Base-by-base conservation (phyloP, 1,140 invertebrate species). In the silkworm (Bombyx mori) region DNA sequence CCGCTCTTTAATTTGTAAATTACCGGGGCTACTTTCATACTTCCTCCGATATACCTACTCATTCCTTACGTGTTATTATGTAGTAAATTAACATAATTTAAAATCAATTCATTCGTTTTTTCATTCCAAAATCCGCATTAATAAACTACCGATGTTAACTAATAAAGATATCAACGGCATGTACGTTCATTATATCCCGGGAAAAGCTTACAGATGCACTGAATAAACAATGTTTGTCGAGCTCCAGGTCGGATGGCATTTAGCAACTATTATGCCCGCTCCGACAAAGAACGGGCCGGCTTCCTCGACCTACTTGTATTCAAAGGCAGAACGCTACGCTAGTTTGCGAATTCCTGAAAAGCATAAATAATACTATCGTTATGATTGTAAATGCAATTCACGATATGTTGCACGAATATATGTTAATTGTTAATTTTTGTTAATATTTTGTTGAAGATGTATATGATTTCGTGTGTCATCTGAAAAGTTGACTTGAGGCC, bases 301-400 rank as follows among this genome's bases (percentile, higher is more conserved):
- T 61, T 49, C 44, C 54, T 42, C 60, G 60, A 61, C 60, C 60
- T 52, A 61, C 35, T 54, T 61, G 52, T 57, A 57, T 49, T 54
- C 42, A 54, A 43, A 51, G 22, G 45, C 54, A 54, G 54, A 57
- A 61, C 54, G 60, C 26, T 56, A 48, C 60, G 45, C 45, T 45
- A 54, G 43, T 45, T 45, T 42, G 55, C 49, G 55, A 52, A 61
- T 57, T 53, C 12, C 44, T 46, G 60, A 57, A 44, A 52, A 26
- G 50, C 48, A 45, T 51, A 26, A 10, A 52, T 56, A 61, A 44
- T 47, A 47, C 45, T 8, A 10, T 47, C 9, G 12, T 10, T 47
- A 12, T 5, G 9, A 9, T 47, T 7, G 4, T 47, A 0, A 10
- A 10, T 47, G 6, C 6, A 10, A 10, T 10, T 47, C 12, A 47